Conservation (phyloP, 1,140 invertebrate species). For the Camponotus vicinus region DNA sequence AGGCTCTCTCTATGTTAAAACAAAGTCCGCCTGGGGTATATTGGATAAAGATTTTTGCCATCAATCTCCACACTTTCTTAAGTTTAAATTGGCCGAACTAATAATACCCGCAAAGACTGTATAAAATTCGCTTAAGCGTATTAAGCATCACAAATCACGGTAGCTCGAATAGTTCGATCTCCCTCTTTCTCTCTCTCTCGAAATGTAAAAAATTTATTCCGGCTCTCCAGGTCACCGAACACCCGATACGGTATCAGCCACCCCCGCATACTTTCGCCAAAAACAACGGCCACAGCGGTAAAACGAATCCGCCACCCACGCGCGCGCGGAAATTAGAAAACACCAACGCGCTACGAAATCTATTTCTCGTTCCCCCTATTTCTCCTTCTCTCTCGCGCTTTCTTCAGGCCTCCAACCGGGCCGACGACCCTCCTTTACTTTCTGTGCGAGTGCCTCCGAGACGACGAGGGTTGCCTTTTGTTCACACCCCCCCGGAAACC, state of each 20-base stretch:
- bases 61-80: slow-evolving; percentile 16
- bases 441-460: slow-evolving; percentile 60
- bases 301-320: slow-evolving; percentile 41
- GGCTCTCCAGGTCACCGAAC: not conserved
- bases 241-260: slow-evolving; percentile 11
- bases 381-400: not conserved
- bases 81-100: slow-evolving; percentile 29
- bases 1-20: not conserved
- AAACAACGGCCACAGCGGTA: slow-evolving; percentile 7
- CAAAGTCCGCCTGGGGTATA: not conserved
- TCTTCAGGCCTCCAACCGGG: not conserved
- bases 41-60: slow-evolving; percentile 36
- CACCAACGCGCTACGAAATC: slow-evolving; percentile 50
- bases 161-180: slow-evolving; percentile 12
- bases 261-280: slow-evolving; percentile 21
- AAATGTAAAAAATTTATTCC: slow-evolving; percentile 35
- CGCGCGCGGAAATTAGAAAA: slow-evolving; percentile 61
- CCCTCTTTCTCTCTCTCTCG: not conserved
- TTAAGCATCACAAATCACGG: not conserved
- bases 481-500: slow-evolving; percentile 59
- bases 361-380: slow-evolving; percentile 37
- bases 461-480: slow-evolving; percentile 66
- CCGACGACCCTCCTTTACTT: slow-evolving; percentile 38
- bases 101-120: slow-evolving; percentile 16
- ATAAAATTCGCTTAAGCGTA: not conserved